Conservation (phyloP, 2,888 invertebrate species). For the Cremastobaeus sp. region DNA sequence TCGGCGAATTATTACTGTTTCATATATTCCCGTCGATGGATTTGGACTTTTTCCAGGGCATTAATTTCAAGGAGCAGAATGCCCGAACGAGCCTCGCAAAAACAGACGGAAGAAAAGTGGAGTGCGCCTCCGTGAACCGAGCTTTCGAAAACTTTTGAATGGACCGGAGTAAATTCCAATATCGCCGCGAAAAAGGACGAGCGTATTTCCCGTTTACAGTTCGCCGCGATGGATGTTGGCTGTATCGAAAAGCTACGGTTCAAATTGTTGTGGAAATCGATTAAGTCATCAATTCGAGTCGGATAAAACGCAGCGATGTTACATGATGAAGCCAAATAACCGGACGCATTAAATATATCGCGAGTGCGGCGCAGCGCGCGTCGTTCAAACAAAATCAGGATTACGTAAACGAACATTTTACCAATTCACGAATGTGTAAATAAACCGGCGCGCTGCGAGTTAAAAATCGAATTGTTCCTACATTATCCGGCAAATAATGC, state of each 20-base stretch:
- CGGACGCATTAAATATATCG: too few species aligned
- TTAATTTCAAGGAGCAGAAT: constrained; percentile 43
- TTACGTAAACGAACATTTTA: too few species aligned
- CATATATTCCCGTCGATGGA: constrained; percentile 37
- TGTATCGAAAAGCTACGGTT: background rate
- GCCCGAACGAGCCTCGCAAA: constrained; percentile 30
- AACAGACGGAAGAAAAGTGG: constrained; percentile 22
- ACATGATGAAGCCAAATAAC: too few species aligned
- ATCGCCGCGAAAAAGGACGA: constrained; percentile 25
- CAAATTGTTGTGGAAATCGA: background rate
- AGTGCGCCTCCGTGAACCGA: constrained; percentile 26
- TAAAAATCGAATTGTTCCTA: too few species aligned
- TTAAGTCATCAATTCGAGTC: background rate
- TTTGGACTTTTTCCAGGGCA: constrained; percentile 42
- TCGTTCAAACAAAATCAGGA: too few species aligned
- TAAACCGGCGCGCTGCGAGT: too few species aligned
- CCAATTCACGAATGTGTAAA: too few species aligned
- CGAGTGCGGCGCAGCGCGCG: too few species aligned
- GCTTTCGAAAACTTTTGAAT: constrained; percentile 42
- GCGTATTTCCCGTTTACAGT: constrained; percentile 38
- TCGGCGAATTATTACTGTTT: constrained; percentile 38
- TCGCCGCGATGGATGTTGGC: background rate
- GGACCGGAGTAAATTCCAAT: constrained; percentile 48
- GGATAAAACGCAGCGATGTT: too few species aligned
- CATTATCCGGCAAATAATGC: too few species aligned